Evolutionary conservation across 2,888 invertebrate species (phyloP), one percentile per base, ranked within the genome.

Genomic region (Tortrix viridana): DNA sequence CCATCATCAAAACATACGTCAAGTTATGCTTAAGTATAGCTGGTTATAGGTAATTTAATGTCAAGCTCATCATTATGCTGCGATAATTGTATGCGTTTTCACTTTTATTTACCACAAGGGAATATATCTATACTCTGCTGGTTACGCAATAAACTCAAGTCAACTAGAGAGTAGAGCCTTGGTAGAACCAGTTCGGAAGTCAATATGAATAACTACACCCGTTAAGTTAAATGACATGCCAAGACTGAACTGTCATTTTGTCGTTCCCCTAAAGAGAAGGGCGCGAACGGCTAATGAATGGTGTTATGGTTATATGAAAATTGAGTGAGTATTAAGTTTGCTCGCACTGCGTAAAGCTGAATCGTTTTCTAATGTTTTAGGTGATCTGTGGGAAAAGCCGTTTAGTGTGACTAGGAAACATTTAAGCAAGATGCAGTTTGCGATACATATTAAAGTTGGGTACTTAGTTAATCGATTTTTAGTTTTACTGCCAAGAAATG

Each of bases 141-240:
- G 53, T 53, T 38, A 22, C 20, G 53, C 18, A 53, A 41, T 12
- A 5, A 22, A 20, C 38, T 14, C 52, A 16, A 19, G 18, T 18
- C 44, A 44, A 19, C 44, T 9, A 44, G 43, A n/a, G 16, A 16
- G 16, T 16, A 44, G 18, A 44, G 18, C 18, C 32, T 32, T 32
- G 20, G 12, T 20, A 22, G 53, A 53, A 53, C 53, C 22, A 20
- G 53, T 41, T 53, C 41, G 41, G 41, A 41, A 53, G 41, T 53
- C 41, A 53, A 53, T 41, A 22, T 22, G 44, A 44, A 44, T 44
- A 44, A 44, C 44, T 44, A 19, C 18, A 32, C 19, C 19, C 14
- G 49, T 18, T 19, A 18, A 9, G 49, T 26, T 49, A 49, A n/a
- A n/a, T 26, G 26, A 48, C n/a, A 16, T 23, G 18, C 26, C 18